Conservation (phyloP, 2,888 invertebrate genomes). For the Drosophila trichaetosa region DNA sequence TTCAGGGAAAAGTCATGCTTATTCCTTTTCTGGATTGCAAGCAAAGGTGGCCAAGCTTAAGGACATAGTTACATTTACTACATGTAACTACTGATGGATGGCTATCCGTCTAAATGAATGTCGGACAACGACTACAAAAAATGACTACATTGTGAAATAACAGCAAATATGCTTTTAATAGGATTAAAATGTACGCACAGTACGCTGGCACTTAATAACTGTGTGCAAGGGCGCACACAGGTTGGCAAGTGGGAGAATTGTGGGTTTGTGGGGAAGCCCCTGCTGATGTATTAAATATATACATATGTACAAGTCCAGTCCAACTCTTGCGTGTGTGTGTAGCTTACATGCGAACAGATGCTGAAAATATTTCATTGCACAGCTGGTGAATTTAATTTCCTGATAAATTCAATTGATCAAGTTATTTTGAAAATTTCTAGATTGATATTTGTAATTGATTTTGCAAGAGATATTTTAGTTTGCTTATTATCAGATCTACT, state of each 20-base stretch:
- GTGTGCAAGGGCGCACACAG: neutral
- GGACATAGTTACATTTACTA: constrained; percentile 16
- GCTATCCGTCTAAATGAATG: constrained; percentile 3
- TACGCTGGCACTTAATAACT: neutral
- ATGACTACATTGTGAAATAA: constrained; percentile 57
- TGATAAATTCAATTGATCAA: neutral
- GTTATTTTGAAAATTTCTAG: neutral
- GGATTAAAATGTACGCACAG: constrained; percentile 57
- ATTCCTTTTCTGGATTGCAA: constrained; percentile 7
- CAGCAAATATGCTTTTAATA: constrained; percentile 60
- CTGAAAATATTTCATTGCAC: neutral
- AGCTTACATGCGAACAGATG: neutral
- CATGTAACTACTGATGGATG: neutral
- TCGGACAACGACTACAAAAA: constrained; percentile 38
- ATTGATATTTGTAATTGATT: neutral
- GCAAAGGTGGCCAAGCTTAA: constrained; percentile 42
- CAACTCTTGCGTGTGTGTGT: neutral
- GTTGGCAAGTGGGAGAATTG: neutral
- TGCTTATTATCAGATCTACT: neutral
- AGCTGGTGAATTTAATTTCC: neutral
- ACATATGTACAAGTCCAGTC: neutral
- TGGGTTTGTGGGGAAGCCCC: neutral
- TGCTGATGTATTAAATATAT: neutral
- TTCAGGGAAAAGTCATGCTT: neutral
- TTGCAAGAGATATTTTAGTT: neutral